A percentile compares a stretch with the other conserved stretches of the same genome.
These are phyloP conservation scores for Ursus arctos DNA, from an alignment of 2,113 vertebrate genomes.

Conservation along the genomic window DNA sequence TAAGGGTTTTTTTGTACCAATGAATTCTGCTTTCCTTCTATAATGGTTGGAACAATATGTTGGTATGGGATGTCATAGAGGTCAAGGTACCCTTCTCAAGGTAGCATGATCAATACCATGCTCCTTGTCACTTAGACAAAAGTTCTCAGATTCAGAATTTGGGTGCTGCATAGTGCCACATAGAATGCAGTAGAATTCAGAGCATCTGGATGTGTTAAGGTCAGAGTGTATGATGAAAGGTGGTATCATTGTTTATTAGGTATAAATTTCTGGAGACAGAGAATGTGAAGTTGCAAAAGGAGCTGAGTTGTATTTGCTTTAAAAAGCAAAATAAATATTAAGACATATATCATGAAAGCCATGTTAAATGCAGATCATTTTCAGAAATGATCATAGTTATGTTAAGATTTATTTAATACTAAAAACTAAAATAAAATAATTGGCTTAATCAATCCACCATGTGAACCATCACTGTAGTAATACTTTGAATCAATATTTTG, in stretches of 20 bases:
- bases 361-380: neutral
- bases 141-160: neutral
- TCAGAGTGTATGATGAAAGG: neutral
- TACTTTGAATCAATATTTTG: neutral
- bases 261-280: neutral
- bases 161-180: neutral
- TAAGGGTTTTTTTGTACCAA: neutral
- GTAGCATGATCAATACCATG: neutral
- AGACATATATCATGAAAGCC: neutral
- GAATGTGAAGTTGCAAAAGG: neutral
- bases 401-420: neutral
- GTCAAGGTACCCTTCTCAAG: neutral
- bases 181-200: neutral
- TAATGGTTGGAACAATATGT: neutral
- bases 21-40: neutral
- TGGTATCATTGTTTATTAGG: neutral
- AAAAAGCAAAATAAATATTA: neutral
- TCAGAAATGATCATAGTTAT: neutral
- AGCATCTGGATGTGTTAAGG: neutral
- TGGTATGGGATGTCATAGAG: neutral
- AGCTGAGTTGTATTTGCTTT: neutral
- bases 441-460: neutral
- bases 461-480: neutral
- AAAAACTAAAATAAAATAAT: neutral
- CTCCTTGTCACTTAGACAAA: neutral